phyloP scores from a whole-genome alignment of 2,113 vertebrate genomes.

The Apaloderma vittatum region DNA sequence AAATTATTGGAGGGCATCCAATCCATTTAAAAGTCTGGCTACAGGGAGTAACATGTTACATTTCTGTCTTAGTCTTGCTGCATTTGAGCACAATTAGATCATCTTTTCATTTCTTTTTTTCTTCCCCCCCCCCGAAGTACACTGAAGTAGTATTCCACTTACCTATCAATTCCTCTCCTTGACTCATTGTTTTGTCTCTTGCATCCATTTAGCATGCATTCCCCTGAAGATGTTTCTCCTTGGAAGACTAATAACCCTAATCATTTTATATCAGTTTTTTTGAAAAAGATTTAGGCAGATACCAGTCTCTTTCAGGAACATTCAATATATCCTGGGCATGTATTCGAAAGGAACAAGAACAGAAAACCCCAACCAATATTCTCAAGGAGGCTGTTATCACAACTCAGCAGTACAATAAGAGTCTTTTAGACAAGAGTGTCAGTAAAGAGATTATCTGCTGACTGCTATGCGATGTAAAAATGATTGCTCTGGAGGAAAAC shows the following conservation, averaged over 20 bases:
- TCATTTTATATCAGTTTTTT: background rate
- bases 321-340: background rate
- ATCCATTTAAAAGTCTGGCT: constrained; percentile 61
- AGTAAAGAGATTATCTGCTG: background rate
- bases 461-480: background rate
- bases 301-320: background rate
- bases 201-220: background rate
- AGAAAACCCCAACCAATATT: background rate
- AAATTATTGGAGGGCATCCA: constrained; percentile 74
- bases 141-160: background rate
- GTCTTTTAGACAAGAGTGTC: background rate
- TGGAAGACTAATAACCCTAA: background rate
- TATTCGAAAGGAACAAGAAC: background rate
- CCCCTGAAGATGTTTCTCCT: background rate
- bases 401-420: background rate
- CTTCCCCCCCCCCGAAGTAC: rapidly evolving
- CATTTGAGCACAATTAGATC: constrained; percentile 3
- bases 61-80: background rate
- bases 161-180: background rate
- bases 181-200: background rate
- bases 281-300: background rate
- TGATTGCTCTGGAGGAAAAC: background rate
- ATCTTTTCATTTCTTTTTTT: background rate
- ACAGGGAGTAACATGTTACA: constrained; percentile 18
- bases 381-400: background rate